Percentiles rank a stretch among this genome's conserved stretches.
phyloP scores from a whole-genome alignment of 2,113 vertebrate genomes.

The Actenoides hombroni region DNA sequence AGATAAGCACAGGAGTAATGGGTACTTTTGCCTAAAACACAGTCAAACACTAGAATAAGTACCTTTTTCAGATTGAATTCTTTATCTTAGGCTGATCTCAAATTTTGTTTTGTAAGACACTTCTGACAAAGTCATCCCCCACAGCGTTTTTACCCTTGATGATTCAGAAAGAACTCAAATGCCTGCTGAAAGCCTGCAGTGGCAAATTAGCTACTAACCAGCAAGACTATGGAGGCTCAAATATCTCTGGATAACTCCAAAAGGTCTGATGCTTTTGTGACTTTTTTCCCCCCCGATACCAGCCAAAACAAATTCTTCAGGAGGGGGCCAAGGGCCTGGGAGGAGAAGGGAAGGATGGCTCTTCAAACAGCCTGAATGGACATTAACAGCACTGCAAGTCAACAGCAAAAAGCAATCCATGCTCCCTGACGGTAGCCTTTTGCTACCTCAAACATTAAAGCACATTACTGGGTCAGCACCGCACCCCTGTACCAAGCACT shows the following conservation, averaged over 20 bases:
- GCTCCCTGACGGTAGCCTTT: background rate
- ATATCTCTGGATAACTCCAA: background rate
- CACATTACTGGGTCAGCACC: background rate
- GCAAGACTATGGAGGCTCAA: background rate
- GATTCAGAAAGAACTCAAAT: background rate
- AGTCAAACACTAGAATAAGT: background rate
- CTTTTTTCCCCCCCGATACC: background rate
- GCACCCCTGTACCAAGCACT: rapidly evolving
- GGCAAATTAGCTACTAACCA: background rate
- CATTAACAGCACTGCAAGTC: background rate
- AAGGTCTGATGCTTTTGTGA: background rate
- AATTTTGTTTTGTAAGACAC: background rate
- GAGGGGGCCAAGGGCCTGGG: background rate
- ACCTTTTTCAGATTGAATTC: background rate
- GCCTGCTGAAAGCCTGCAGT: background rate
- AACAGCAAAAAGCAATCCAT: background rate
- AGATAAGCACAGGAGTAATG: background rate
- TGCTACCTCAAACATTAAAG: background rate
- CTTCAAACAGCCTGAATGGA: background rate
- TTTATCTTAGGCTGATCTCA: background rate
- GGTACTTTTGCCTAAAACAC: background rate
- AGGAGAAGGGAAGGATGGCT: background rate
- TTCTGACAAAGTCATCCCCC: background rate
- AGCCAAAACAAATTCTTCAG: background rate
- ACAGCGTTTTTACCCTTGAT: rapidly evolving